Percentiles rank a stretch among this genome's conserved stretches.
These are phyloP conservation scores for Heterochromis multidens DNA, from an alignment of 2,113 vertebrate genomes.

Conservation along the genomic window DNA sequence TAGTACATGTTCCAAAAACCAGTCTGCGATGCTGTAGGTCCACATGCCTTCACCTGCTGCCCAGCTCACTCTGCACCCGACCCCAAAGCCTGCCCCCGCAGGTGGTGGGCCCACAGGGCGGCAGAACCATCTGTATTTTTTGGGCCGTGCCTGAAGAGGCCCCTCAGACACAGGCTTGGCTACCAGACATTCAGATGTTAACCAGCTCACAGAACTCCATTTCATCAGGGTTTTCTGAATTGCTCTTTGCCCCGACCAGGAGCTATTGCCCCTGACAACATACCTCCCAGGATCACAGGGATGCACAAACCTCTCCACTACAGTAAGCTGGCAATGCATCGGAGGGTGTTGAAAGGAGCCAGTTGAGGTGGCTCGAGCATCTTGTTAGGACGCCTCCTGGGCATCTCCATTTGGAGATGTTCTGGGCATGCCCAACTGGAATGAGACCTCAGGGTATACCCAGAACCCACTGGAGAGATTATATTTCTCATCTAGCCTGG, in stretches of 20 bases:
- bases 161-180: background rate
- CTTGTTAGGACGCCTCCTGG: background rate
- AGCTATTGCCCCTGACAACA: background rate
- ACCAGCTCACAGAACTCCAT: background rate
- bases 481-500: background rate
- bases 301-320: background rate
- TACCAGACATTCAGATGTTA: background rate
- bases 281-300: background rate
- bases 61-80: background rate
- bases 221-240: background rate
- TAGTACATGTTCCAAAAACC: background rate
- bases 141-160: background rate
- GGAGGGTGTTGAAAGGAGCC: background rate
- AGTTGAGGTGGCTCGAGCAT: background rate
- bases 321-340: background rate
- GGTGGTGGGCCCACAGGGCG: background rate
- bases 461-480: background rate
- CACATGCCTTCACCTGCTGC: background rate
- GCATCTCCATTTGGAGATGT: background rate
- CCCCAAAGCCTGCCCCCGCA: background rate
- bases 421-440: background rate
- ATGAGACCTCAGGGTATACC: background rate
- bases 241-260: background rate
- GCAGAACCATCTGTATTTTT: background rate
- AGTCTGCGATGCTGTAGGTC: background rate